Evolutionary conservation across 2,113 vertebrate species (phyloP).

Genomic region (Rhynchopsitta pachyrhyncha): DNA sequence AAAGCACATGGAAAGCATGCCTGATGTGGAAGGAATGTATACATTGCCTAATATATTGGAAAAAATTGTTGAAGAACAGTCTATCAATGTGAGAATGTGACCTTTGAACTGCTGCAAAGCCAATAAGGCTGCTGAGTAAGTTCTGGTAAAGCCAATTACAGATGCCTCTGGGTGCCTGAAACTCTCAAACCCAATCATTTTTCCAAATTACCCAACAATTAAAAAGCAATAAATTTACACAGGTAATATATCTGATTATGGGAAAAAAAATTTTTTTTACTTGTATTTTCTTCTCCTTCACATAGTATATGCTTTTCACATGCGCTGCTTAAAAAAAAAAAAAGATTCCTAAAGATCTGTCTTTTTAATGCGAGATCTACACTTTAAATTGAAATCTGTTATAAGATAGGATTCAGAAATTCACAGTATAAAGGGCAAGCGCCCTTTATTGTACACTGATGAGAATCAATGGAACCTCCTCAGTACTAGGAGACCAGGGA

Average conservation of each 20-base stretch:
- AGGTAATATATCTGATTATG: not conserved
- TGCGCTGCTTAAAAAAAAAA: not conserved
- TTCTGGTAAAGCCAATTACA: slow-evolving; percentile 36
- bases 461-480: not conserved
- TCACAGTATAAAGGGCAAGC: not conserved
- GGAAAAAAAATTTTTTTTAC: not conserved
- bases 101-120: slow-evolving; percentile 51
- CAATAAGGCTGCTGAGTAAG: slow-evolving; percentile 13
- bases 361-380: not conserved
- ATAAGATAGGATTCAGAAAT: not conserved
- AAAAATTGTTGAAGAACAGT: slow-evolving; percentile 38
- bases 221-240: not conserved
- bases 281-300: not conserved
- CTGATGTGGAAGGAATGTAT: slow-evolving; percentile 53
- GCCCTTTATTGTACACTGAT: not conserved
- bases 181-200: not conserved
- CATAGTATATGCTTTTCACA: not conserved
- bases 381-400: not conserved
- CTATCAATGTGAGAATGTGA: slow-evolving; percentile 50
- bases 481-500: not conserved
- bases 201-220: not conserved
- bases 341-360: not conserved
- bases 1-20: slow-evolving; percentile 42
- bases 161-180: not conserved
- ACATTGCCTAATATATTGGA: slow-evolving; percentile 36